Base-by-base conservation (phyloP, 2,888 invertebrate species). In the Thecophora atra region DNA sequence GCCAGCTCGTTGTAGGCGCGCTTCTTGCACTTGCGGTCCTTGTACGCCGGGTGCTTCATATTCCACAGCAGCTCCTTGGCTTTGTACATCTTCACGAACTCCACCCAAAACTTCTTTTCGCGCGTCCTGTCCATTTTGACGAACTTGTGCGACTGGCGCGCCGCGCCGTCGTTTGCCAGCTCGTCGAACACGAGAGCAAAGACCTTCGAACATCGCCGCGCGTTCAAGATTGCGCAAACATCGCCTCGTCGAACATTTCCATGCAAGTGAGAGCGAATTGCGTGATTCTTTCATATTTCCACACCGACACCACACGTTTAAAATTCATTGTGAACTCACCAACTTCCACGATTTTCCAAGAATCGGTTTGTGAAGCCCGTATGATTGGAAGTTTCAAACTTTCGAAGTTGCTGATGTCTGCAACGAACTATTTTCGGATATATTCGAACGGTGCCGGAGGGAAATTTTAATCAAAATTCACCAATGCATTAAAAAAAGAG, bases 21-120 rank as follows among this genome's bases (percentile, higher is more conserved):
- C 8, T 72, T 70, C 60, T 77, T 75, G 8, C 71, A 51, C 4
- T 69, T 56, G 54, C 74, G 74, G 42, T 78, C 70, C 37, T 73
- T 76, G 54, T 77, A 78, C 6, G 44, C 71, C 7, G 72, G 60
- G 62, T 73, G 73, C 30, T 75, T 75, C 7, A 72, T 30, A 24
- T 77, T 77, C 78, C 78, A 78, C 8, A 78, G 58, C 17, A n/a
- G 70, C 74, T 8, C 76, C 75, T 7, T 73, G 74, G 68, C 70
- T 72, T 65, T 68, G 26, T 78, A 78, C n/a, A 75, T 7, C 28
- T 74, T 58, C 8, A 78, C 74, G 56, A 78, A 78, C n/a, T 76
- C 75, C 8, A 44, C 37, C 78, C 78, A 78, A 24, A 68, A 76
- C 5, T 69, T 65, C 2, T 62, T 73, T 42, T 70, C 37, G 15